phyloP scores from a whole-genome alignment of 2,113 vertebrate species.

The Platycercus adscitus region DNA sequence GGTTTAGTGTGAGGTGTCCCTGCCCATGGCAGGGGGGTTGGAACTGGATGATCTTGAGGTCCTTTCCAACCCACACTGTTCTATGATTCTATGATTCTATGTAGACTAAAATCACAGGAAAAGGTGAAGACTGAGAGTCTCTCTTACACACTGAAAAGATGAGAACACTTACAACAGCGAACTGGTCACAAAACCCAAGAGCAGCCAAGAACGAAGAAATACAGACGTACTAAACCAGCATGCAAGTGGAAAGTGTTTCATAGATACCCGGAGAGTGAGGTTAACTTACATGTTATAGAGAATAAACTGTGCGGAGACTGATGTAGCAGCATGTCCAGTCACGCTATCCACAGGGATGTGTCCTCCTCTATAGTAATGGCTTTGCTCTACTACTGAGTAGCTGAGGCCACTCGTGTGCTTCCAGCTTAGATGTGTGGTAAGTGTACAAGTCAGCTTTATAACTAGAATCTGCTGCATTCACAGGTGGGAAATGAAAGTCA shows the following conservation, averaged over 20 bases:
- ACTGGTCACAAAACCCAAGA: background rate
- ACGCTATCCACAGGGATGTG: fast-evolving
- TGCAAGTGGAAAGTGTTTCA: background rate
- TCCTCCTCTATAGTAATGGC: background rate
- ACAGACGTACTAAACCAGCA: background rate
- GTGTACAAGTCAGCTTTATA: background rate
- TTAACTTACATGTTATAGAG: background rate
- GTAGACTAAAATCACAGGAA: background rate
- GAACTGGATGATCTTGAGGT: no score
- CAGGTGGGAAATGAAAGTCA: background rate
- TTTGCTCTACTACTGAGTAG: background rate
- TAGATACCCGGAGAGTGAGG: background rate
- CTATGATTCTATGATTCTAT: no score
- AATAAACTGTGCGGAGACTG: background rate
- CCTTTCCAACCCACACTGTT: no score
- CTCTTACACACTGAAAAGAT: background rate
- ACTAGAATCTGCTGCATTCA: background rate
- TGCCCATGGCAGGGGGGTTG: no score
- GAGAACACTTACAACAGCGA: background rate
- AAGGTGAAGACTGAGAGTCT: background rate
- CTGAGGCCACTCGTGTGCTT: background rate
- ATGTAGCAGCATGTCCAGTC: background rate
- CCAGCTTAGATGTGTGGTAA: background rate
- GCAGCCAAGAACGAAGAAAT: background rate
- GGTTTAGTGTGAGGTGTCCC: no score